Evolutionary conservation across 2,888 invertebrate species (phyloP), one percentile per base, ranked within the genome.

Genomic region (Drosophila aldrichi): DNA sequence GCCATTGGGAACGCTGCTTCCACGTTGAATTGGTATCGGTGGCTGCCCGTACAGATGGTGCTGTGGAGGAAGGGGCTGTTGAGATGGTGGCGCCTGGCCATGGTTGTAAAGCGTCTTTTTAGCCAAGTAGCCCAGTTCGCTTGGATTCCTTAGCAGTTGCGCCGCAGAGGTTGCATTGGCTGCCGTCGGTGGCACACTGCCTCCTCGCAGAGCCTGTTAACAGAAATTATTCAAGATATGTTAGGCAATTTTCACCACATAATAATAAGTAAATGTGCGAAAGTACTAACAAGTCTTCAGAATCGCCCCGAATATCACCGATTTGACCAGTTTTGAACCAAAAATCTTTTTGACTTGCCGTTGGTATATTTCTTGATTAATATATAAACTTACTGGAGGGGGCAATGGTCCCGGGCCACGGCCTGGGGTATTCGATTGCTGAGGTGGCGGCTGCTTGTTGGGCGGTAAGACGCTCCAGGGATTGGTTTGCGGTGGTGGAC

Each of bases 401-500:
- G 82, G 89, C 49, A 81, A 73, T 6, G 77, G 81, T 49, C 78
- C 82, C 20, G 79, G 84, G 16, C 89, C 88, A 57, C 80, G 90
- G 1, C 87, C 79, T 3, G 84, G 69, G 3, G 82, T 82, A 66
- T 77, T 83, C 3, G 79, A 60, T 54, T 86, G 86, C 41, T 82
- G 90, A 36, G 54, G 82, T 41, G 74, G 87, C 59, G 75, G 91
- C 74, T 82, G 91, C 64, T 90, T 93, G 73, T 80, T 86, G 16
- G 90, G 86, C 7, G 92, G 92, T 65, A 93, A 61, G 16, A 88
- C 93, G 48, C 91, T 92, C 92, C 92, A 93, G 0, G 93, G 92
- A 81, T 93, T 93, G 29, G 91, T 90, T 61, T 92, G 92, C 0
- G 93, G 92, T 16, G 93, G 92, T 29, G 93, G 93, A 5, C 93